phyloP scores from a whole-genome alignment of 2,113 vertebrate species.

The Lutjanus erythropterus region DNA sequence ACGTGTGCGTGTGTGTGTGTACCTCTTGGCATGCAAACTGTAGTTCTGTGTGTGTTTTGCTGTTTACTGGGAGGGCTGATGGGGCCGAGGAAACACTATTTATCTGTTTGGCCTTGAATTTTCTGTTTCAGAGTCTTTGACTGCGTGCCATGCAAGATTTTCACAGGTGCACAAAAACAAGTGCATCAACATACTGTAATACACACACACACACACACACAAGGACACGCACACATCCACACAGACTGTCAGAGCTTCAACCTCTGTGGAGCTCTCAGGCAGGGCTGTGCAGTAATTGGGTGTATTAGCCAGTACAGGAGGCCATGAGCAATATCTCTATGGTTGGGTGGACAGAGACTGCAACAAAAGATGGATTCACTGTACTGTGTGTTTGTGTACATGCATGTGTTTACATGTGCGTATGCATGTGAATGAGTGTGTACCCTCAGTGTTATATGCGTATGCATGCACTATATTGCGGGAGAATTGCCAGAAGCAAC shows the following conservation, averaged over 20 bases:
- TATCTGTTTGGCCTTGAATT: constrained; percentile 57
- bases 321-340: constrained; percentile 67
- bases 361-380: constrained; percentile 58
- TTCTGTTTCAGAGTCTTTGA: constrained; percentile 34
- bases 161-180: constrained; percentile 35
- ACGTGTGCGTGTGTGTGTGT: no score
- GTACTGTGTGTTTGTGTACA: constrained; percentile 25
- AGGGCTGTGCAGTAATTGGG: constrained; percentile 73
- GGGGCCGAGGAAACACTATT: constrained; percentile 2
- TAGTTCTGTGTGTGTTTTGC: constrained; percentile 16
- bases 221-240: constrained; percentile 23
- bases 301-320: constrained; percentile 73
- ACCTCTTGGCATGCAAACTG: constrained; percentile 2
- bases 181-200: constrained; percentile 9
- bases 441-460: background rate
- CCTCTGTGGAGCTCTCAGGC: constrained; percentile 54
- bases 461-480: constrained; percentile 28
- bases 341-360: constrained; percentile 51
- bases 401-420: constrained; percentile 25
- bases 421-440: constrained; percentile 15
- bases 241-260: constrained; percentile 23
- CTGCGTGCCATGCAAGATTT: constrained; percentile 34
- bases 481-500: constrained; percentile 28
- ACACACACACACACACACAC: constrained; percentile 24
- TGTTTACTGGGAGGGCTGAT: constrained; percentile 16